Base-by-base conservation (phyloP, 1,140 invertebrate species). In the Drosophila pseudoobscura region DNA sequence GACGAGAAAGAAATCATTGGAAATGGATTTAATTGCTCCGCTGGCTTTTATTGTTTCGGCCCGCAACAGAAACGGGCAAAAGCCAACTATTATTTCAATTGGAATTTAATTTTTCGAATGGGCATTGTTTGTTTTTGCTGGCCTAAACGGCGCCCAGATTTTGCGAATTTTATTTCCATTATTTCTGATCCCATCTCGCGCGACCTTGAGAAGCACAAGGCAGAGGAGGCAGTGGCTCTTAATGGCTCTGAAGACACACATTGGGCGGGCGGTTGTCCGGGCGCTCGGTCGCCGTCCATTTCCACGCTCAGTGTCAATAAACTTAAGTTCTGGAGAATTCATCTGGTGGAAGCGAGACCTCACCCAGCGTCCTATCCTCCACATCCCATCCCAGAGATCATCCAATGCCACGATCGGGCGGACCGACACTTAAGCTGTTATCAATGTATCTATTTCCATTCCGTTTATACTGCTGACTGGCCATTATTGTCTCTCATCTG, bases 371-470 rank as follows among this genome's bases (percentile, higher is more conserved):
- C 44, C 60, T 24, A 60, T 63, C 63, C 59, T 50, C 54, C 73
- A 63, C 44, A 50, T 56, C 52, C 50, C 69, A 69, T 69, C 51
- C 31, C 35, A 68, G 26, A 68, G 46, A 70, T 70, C 66, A 54
- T 22, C 64, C 45, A 57, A 50, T 49, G 51, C 59, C 51, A 62
- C 49, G 50, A 54, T 54, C 59, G 13, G 11, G 1, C 44, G 47
- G 11, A 45, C 51, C 52, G 65, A 68, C 68, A 84, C 80, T 87
- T 82, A 80, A 82, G 62, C 69, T 63, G 56, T 78, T 88, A 88
- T 87, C 83, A 87, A 66, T 73, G 78, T 87, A 88, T 87, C 83
- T 87, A 87, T 87, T 87, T 82, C 75, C 71, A 83, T 72, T 88
- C 61, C 62, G 64, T 82, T 87, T 87, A 78, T 83, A 77, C 72